Base-by-base conservation (phyloP, 2,113 vertebrate species). In the Cyanoramphus novaezelandiae region DNA sequence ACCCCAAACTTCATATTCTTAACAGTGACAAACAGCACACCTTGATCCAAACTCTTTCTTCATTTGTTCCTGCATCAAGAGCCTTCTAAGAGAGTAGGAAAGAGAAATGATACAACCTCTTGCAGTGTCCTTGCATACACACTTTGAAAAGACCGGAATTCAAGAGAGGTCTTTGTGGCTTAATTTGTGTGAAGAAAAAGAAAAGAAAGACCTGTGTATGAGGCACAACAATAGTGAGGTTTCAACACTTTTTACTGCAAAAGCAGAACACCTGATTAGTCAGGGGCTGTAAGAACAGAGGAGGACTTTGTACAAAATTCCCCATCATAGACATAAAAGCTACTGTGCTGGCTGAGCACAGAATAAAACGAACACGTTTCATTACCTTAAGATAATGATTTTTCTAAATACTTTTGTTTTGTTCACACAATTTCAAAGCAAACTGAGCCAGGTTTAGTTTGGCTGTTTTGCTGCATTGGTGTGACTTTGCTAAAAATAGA, bases 401-500 rank as follows among this genome's bases (percentile, higher is more conserved):
- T 20, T 33, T 59, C 46, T 57, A 59, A n/a, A n/a, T n/a, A 59
- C 55, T 21, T 23, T n/a, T 21, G 33, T 57, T 41, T 20, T 46
- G 7, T 53, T 37, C 49, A 44, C 31, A 64, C 31, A 91, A 87
- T 68, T 62, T 84, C 62, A 93, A 72, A 91, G 62, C 39, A 90
- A 92, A 57, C 31, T 7, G 7, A 94, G 59, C 23, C n/a, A 47
- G 28, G 18, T 83, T 86, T 89, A 71, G 44, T 60, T 83, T 60
- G 76, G 33, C 46, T 88, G 55, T 37, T 82, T 78, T 57, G 50
- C 43, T 81, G 43, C 63, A 72, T 16, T 90, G 57, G 72, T 77
- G 63, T 64, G 75, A 83, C 53, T 86, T 86, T 55, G 77, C 92
- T 88, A 88, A 95, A 88, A 86, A 88, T n/a, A 94, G 67, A 52